phyloP scores from a whole-genome alignment of 2,888 invertebrate species.

The Lydus trimaculatus region DNA sequence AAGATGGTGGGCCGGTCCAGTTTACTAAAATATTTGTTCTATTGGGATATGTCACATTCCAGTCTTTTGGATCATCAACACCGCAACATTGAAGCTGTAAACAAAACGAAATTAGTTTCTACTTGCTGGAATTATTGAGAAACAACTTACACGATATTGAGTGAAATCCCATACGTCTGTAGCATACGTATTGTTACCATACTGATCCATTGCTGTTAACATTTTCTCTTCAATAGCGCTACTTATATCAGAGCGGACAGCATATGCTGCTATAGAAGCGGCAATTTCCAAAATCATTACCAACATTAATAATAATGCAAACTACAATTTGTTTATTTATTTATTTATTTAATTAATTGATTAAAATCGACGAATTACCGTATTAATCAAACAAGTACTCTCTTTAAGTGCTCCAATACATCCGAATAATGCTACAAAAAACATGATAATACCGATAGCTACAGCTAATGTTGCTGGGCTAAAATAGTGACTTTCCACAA shows the following conservation, averaged over 20 bases:
- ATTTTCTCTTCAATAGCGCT: constrained; percentile 60
- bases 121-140: constrained; percentile 44
- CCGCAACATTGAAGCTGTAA: constrained; percentile 67
- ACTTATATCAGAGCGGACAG: constrained; percentile 60
- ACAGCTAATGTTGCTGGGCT: constrained; percentile 80
- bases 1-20: constrained; percentile 39
- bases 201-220: constrained; percentile 61
- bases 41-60: constrained; percentile 54
- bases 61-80: constrained; percentile 67
- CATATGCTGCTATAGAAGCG: constrained; percentile 66
- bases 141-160: constrained; percentile 64
- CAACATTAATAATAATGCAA: constrained; percentile 64
- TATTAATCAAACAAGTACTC: constrained; percentile 75
- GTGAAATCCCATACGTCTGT: constrained; percentile 66
- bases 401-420: constrained; percentile 84
- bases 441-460: constrained; percentile 74
- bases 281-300: constrained; percentile 69
- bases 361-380: constrained; percentile 57
- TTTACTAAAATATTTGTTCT: too few species aligned
- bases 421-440: constrained; percentile 82
- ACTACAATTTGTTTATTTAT: constrained; percentile 56
- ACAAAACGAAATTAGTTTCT: not conserved
- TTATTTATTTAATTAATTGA: not conserved
- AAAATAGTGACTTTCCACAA: constrained; percentile 69
- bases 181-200: constrained; percentile 50